Base-by-base conservation (phyloP, 2,113 vertebrate genomes). In the Orthonyx spaldingii region DNA sequence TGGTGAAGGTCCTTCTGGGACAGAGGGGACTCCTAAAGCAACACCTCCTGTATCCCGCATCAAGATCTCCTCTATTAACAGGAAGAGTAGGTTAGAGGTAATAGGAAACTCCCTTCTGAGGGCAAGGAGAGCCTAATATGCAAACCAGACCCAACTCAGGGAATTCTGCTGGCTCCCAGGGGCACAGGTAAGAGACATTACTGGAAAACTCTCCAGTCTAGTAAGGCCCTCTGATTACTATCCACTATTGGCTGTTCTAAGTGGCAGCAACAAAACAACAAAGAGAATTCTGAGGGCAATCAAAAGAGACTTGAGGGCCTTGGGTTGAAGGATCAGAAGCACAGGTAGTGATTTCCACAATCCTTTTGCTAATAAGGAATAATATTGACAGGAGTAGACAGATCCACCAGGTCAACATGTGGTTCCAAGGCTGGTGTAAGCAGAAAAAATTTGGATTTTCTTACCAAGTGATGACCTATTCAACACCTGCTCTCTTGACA, bases 301-400 rank as follows among this genome's bases (percentile, higher is more conserved):
- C 50, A n/a, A 39, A 50, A 68, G 33, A 68, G 33, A 87, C 39
- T 69, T 44, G 27, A 69, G 33, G 53, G 21, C 21, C 46, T 74
- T 37, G 24, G 10, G 32, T 26, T 35, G 53, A 68, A 77, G 22
- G 28, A 77, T 53, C 46, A 77, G 46, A 52, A 68, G 27, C 37
- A 77, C 11, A 52, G 0, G 0, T 8, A 60, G 33, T 1, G 0
- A 30, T 28, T 52, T 52, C 18, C 33, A 76, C 10, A 42, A 44
- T 52, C 9, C 37, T 66, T 66, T 22, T 13, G 46, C 37, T 37
- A 46, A 77, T 33, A 33, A 37, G 11, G 46, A 76, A 22, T 71
- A 61, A 35, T 18, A 77, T 1, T 52, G 37, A 59, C 27, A 77
- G 27, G 14, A 77, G 52, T 3, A 77, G 53, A 21, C 22, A 60